Evolutionary conservation across 2,888 invertebrate species (phyloP).

Genomic region (Loripinus fragilis): DNA sequence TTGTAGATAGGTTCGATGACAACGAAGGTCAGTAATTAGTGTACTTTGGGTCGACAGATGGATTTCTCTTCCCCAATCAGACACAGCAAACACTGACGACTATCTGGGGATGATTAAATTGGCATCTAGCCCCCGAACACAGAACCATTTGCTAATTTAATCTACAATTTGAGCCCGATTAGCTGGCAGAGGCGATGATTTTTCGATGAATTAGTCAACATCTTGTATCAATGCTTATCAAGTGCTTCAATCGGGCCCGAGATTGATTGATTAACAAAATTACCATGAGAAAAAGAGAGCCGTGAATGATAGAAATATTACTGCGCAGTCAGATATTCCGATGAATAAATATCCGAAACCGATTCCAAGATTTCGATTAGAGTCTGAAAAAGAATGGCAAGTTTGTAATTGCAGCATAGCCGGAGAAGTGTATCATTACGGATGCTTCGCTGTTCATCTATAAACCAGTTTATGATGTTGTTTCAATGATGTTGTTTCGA

Average conservation of each 20-base stretch:
- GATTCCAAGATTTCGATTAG: constrained; percentile 16
- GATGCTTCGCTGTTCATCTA: no score
- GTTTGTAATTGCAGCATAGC: background rate
- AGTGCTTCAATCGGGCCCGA: constrained; percentile 44
- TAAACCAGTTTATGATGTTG: no score
- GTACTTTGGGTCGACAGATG: constrained; percentile 53
- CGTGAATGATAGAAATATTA: constrained; percentile 19
- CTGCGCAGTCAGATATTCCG: constrained; percentile 19
- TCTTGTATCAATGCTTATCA: constrained; percentile 60
- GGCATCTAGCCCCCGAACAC: constrained; percentile 54
- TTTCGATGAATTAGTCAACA: constrained; percentile 63
- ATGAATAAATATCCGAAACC: constrained; percentile 24
- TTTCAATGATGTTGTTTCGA: no score
- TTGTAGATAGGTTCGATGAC: constrained; percentile 31
- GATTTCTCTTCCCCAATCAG: constrained; percentile 44
- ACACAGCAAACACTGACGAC: constrained; percentile 57
- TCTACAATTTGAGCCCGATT: constrained; percentile 62
- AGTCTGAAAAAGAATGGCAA: background rate
- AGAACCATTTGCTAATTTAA: constrained; percentile 61
- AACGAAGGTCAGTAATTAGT: constrained; percentile 46
- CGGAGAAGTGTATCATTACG: no score
- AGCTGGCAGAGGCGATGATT: constrained; percentile 59
- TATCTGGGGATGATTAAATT: constrained; percentile 56
- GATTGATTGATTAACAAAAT: constrained; percentile 59
- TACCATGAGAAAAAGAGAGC: constrained; percentile 38